Evolutionary conservation across 2,888 invertebrate species (phyloP).

Genomic region (Eupithecia centaureata): DNA sequence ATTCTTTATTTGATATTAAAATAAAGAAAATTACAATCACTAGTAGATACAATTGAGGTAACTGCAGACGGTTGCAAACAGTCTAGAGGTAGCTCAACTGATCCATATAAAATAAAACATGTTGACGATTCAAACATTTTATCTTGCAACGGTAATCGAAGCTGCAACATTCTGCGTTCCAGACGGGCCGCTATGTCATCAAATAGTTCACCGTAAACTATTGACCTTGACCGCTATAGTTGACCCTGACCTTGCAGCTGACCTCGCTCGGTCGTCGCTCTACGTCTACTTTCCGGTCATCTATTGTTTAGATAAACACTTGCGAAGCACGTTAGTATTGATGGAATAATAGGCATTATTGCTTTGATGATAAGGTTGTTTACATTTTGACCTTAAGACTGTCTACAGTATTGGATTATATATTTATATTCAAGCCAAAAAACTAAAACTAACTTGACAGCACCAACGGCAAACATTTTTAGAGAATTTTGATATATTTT

Average conservation of each 20-base stretch:
- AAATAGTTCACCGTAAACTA: background rate
- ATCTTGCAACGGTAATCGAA: background rate
- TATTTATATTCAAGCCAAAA: no score
- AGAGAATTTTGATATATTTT: no score
- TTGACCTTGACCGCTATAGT: constrained; percentile 5
- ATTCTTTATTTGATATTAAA: no score
- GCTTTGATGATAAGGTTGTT: background rate
- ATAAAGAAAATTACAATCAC: no score
- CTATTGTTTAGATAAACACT: constrained; percentile 41
- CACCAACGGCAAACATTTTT: no score
- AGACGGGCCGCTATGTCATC: background rate
- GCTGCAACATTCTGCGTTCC: background rate
- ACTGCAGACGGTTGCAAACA: no score
- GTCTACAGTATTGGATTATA: no score
- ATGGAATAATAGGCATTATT: background rate
- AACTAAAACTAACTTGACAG: no score
- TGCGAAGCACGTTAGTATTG: constrained; percentile 23
- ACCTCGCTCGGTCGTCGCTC: constrained; percentile 32
- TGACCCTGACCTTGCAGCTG: constrained; percentile 31
- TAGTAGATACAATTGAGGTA: no score
- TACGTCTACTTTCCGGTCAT: constrained; percentile 40
- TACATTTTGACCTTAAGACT: background rate
- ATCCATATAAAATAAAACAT: background rate
- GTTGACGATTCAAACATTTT: background rate
- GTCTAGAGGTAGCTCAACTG: no score